phyloP scores from a whole-genome alignment of 2,113 vertebrate genomes.

The Nothocercus julius region DNA sequence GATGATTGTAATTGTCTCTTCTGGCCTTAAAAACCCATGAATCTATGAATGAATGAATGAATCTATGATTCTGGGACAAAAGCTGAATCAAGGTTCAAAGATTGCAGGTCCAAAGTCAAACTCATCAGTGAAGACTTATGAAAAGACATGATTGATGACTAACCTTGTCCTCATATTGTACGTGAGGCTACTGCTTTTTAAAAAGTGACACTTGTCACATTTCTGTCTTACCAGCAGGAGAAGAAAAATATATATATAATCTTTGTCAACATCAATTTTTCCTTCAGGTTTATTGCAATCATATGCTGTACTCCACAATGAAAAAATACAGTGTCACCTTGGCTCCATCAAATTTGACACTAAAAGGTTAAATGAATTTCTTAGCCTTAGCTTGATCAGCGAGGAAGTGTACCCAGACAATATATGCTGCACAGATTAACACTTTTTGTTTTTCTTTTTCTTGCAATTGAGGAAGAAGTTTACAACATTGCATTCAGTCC shows the following conservation, averaged over 20 bases:
- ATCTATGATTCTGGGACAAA: conserved; percentile 8
- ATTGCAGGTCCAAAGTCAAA: conserved; percentile 25
- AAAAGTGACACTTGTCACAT: conserved; percentile 67
- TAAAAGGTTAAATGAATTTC: conserved; percentile 72
- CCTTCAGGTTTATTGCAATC: conserved; percentile 60
- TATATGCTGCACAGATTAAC: not conserved
- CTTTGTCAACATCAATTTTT: conserved; percentile 65
- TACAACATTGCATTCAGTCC: not conserved
- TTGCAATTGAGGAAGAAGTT: not conserved
- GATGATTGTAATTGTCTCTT: conserved; percentile 42
- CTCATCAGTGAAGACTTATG: conserved; percentile 37
- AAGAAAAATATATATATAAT: conserved; percentile 60
- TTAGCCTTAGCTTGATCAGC: conserved; percentile 16
- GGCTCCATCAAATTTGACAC: conserved; percentile 58
- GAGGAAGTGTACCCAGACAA: not conserved
- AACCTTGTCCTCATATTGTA: not conserved
- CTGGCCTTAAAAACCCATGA: conserved; percentile 47
- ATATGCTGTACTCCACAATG: conserved; percentile 34
- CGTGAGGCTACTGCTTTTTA: conserved; percentile 41
- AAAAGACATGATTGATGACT: conserved; percentile 48
- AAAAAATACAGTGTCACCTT: conserved; percentile 42
- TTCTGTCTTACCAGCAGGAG: conserved; percentile 14
- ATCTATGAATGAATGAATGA: conserved; percentile 50
- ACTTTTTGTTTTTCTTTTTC: not conserved
- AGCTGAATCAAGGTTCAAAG: conserved; percentile 30